Evolutionary conservation across 2,797 vertebrate species (phyloP), one percentile per base, ranked within the genome.

Genomic region (Phylloscopus collybita): DNA sequence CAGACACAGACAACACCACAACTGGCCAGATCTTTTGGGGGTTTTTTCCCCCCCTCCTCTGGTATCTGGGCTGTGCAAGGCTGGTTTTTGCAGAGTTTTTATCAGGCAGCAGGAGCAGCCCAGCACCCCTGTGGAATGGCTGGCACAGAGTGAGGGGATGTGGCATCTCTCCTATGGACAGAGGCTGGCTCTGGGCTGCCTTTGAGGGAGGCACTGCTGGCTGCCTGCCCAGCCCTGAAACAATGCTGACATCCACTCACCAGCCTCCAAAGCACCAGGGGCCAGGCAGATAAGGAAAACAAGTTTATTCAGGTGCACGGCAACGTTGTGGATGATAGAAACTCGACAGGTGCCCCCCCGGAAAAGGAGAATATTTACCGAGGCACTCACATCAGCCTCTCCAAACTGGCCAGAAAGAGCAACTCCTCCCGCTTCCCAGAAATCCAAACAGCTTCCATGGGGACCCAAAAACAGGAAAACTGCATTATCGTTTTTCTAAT

Each of bases 241-340:
- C 93, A 61, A 21, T 7, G 34, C 45, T 84, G 69, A 83, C 93
- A 92, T 40, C 82, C 93, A 80, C 25, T 22, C 65, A 64, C 44
- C 29, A 50, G 15, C 10, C 93, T 71, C 65, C 53, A 32, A 69
- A 91, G 91, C 94, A 54, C 20, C 0, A 42, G 17, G 65, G 61
- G 61, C 75, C 75, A 32, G 18, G 53, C 45, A 62, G 93, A 65
- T 53, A 74, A 88, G 51, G 22, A 80, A 87, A 87, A 87, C 78
- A 62, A 89, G 57, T 80, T 91, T 65, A 96, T 87, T 54, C 93
- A 83, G 91, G 73, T 83, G 73, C 91, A 85, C 73, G 54, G 80
- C 80, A 60, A 38, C 0, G 54, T 5, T 50, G 13, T 1, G 27
- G 57, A 36, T 1, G 1, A 34, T 0, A 66, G 59, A 29, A 89